Percentiles rank a stretch among this genome's conserved stretches.
Conservation (phyloP, 2,888 invertebrate genomes). For the Zelleria hepariella region DNA sequence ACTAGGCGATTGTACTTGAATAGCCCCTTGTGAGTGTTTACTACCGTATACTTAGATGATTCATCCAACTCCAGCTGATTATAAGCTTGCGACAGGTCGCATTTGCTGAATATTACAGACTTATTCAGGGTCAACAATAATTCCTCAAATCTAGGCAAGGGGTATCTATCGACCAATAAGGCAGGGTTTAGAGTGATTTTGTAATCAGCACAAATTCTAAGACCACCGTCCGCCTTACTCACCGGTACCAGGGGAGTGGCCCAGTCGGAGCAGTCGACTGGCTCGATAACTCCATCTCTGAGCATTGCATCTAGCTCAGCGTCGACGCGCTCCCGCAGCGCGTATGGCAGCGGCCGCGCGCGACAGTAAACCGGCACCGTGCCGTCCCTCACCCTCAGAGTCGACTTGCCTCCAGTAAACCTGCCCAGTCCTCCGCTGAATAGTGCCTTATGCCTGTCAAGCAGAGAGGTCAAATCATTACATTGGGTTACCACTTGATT, state of each 20-base stretch:
- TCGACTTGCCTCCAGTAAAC: no score
- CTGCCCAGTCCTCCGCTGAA: no score
- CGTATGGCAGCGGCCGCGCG: no score
- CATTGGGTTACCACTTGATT: slow-evolving; percentile 1
- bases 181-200: slow-evolving; percentile 9
- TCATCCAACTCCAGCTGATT: neutral
- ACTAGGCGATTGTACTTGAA: neutral
- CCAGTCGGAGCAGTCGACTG: slow-evolving; percentile 14
- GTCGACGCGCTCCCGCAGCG: no score
- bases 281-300: no score
- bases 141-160: slow-evolving; percentile 10
- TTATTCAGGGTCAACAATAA: no score
- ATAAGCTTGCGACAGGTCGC: neutral
- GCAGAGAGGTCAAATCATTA: neutral
- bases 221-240: slow-evolving; percentile 8
- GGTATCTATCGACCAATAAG: slow-evolving; percentile 11
- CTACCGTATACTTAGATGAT: neutral
- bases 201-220: slow-evolving; percentile 9
- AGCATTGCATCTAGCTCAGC: no score
- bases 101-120: no score
- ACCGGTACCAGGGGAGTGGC: slow-evolving; percentile 17
- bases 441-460: neutral
- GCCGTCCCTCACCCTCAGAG: no score
- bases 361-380: no score
- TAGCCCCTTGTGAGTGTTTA: neutral